Percentiles rank a stretch among this genome's conserved stretches.
Evolutionary conservation across 2,888 invertebrate genomes (phyloP).

Genomic region (Frankliniella intonsa): DNA sequence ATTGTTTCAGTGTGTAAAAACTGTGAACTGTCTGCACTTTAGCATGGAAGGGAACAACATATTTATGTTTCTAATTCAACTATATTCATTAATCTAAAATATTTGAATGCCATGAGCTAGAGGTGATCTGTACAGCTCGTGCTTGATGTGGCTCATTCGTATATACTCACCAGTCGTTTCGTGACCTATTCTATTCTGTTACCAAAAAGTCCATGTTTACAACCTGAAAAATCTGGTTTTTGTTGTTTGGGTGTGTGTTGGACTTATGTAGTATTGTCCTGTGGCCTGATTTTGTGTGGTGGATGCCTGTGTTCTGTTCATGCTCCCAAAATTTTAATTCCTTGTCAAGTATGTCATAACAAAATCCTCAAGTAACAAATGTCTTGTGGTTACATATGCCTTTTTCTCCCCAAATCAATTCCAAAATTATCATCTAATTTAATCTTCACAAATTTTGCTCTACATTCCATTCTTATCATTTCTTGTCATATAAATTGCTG

Average conservation of each 20-base stretch:
- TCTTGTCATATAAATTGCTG: not conserved
- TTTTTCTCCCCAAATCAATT: not conserved
- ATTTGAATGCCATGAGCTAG: too few relatives aligned
- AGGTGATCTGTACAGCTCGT: too few relatives aligned
- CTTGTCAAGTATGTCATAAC: not conserved
- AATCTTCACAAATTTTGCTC: not conserved
- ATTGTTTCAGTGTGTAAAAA: too few relatives aligned
- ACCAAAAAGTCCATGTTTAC: too few relatives aligned
- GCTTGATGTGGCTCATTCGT: too few relatives aligned
- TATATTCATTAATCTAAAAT: too few relatives aligned
- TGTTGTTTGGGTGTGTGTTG: not conserved
- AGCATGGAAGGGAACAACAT: too few relatives aligned
- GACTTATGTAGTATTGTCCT: not conserved
- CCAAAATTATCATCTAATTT: not conserved
- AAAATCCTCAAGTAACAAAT: not conserved
- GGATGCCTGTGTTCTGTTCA: not conserved
- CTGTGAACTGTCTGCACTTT: too few relatives aligned
- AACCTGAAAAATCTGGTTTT: too few relatives aligned
- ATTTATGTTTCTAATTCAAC: too few relatives aligned
- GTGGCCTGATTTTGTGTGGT: constrained; percentile 2
- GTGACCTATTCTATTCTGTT: too few relatives aligned
- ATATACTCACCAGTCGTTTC: too few relatives aligned
- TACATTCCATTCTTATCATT: not conserved
- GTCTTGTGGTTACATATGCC: not conserved
- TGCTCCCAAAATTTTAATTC: not conserved